Evolutionary conservation across 2,113 vertebrate genomes (phyloP).

Genomic region (Hippocampus guttulatus): DNA sequence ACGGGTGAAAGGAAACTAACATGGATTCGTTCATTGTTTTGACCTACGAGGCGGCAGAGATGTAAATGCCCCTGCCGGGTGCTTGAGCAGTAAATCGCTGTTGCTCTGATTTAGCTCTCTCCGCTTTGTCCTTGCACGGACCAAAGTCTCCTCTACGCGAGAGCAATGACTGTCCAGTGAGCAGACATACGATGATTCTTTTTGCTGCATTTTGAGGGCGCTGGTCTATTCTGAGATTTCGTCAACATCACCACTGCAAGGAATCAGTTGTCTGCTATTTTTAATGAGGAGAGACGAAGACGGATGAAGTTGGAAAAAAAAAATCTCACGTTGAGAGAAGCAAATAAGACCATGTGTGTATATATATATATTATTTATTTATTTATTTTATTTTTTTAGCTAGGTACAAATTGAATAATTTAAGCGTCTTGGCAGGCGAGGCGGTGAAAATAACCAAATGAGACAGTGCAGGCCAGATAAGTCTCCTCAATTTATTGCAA

Average conservation of each 20-base stretch:
- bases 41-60: background rate
- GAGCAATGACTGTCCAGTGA: background rate
- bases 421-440: constrained; percentile 35
- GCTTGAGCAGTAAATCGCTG: background rate
- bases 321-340: constrained; percentile 14
- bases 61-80: background rate
- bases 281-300: constrained; percentile 26
- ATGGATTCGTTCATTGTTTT: constrained; percentile 1
- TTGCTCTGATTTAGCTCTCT: constrained; percentile 1
- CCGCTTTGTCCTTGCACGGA: background rate
- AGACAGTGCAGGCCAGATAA: constrained; percentile 8
- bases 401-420: constrained; percentile 60
- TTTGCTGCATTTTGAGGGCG: background rate
- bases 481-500: constrained; percentile 2
- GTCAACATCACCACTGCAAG: constrained; percentile 18
- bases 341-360: constrained; percentile 15
- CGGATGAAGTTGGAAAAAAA: constrained; percentile 29
- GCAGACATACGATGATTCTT: background rate
- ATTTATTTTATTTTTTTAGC: constrained; percentile 28
- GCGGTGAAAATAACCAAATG: constrained; percentile 39
- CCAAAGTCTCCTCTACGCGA: background rate
- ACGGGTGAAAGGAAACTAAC: background rate
- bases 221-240: background rate
- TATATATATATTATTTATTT: constrained; percentile 23
- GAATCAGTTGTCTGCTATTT: constrained; percentile 23